phyloP scores from a whole-genome alignment of 2,888 invertebrate species.

The Chaetogeoica ovagalla region DNA sequence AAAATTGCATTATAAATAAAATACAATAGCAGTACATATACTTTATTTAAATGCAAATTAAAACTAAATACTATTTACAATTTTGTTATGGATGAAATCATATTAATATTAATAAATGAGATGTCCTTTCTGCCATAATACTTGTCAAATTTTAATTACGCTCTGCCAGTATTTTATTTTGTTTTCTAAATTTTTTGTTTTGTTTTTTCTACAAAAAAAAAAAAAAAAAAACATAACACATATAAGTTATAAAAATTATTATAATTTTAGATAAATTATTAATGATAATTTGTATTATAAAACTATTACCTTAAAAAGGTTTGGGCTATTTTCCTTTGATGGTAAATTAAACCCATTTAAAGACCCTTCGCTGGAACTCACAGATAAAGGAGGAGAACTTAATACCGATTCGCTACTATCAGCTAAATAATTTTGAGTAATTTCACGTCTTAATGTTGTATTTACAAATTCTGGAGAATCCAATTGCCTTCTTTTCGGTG shows the following conservation, averaged over 20 bases:
- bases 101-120: not conserved
- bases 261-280: not conserved
- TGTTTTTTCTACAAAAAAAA: conserved; percentile 36
- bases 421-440: conserved; percentile 25
- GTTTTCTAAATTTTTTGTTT: conserved; percentile 14
- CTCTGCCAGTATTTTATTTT: conserved; percentile 31
- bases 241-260: not conserved
- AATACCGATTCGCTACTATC: conserved; percentile 14
- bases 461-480: conserved; percentile 37
- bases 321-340: conserved; percentile 41
- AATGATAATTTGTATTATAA: not conserved
- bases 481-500: conserved; percentile 56
- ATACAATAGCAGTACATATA: not conserved
- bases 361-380: not conserved
- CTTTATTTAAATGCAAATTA: not conserved
- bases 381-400: conserved; percentile 15
- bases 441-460: conserved; percentile 48
- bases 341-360: conserved; percentile 23
- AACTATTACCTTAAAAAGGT: not conserved
- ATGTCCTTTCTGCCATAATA: not conserved
- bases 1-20: not conserved
- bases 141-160: conserved; percentile 29
- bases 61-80: not conserved
- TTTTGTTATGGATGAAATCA: not conserved
- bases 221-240: not conserved